phyloP scores from a whole-genome alignment of 1,140 invertebrate genomes.

The Helicoverpa armigera region DNA sequence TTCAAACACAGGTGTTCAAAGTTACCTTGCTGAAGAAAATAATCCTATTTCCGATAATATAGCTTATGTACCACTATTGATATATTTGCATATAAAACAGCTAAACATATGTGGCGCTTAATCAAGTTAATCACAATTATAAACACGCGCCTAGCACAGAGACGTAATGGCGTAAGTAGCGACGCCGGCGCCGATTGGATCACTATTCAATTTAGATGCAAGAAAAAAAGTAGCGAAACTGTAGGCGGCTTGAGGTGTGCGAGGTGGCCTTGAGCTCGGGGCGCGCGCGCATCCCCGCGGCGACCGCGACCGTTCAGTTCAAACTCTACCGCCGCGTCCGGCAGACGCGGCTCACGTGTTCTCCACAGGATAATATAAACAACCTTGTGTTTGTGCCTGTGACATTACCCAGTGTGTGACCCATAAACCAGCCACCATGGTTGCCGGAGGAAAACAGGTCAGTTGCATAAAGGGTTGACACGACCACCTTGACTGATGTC shows the following conservation, averaged over 20 bases:
- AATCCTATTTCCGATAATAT: neutral
- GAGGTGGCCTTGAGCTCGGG: conserved; percentile 73
- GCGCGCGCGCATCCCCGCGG: conserved; percentile 78
- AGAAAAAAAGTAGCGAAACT: conserved; percentile 65
- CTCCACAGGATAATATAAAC: conserved; percentile 52
- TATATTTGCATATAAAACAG: conserved; percentile 5
- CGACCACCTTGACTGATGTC: neutral
- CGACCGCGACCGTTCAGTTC: conserved; percentile 74
- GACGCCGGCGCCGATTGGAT: conserved; percentile 64
- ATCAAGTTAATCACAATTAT: neutral
- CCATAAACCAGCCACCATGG: conserved; percentile 71
- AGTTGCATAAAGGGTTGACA: conserved; percentile 52
- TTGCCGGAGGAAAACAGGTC: conserved; percentile 84
- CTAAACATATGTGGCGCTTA: conserved; percentile 6
- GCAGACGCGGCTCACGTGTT: conserved; percentile 78
- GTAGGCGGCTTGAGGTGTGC: conserved; percentile 64
- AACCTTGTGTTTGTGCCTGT: conserved; percentile 65
- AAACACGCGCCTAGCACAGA: conserved; percentile 11
- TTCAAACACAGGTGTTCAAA: conserved; percentile 24
- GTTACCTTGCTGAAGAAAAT: conserved; percentile 1
- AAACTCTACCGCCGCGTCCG: conserved; percentile 81
- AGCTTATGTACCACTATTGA: neutral
- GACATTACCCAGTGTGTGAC: conserved; percentile 70
- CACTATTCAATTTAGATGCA: conserved; percentile 67
- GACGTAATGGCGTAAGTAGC: conserved; percentile 24